Conservation (phyloP, 2,113 vertebrate genomes). For the Chaenocephalus aceratus region DNA sequence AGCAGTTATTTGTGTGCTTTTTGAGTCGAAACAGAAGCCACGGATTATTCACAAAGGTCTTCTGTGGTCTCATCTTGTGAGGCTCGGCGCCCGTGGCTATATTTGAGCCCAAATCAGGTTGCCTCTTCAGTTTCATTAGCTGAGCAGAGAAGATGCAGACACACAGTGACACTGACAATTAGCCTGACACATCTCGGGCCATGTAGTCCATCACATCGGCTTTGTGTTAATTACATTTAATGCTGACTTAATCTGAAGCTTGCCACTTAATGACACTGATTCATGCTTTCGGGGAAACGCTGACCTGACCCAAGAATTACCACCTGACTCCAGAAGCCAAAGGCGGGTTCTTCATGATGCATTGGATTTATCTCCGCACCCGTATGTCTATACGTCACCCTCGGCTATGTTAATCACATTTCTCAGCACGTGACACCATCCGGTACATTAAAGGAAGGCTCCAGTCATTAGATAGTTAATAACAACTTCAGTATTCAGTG, state of each 20-base stretch:
- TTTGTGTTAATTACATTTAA: slow-evolving; percentile 57
- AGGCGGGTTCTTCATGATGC: slow-evolving; percentile 16
- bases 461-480: too few species aligned
- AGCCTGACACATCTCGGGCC: slow-evolving; percentile 33
- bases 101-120: slow-evolving; percentile 43
- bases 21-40: slow-evolving; percentile 25
- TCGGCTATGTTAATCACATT: neutral
- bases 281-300: slow-evolving; percentile 48
- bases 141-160: slow-evolving; percentile 31
- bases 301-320: slow-evolving; percentile 42
- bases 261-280: slow-evolving; percentile 55
- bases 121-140: slow-evolving; percentile 44
- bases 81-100: slow-evolving; percentile 10
- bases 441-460: neutral
- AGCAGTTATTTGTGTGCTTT: slow-evolving; percentile 1
- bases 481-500: too few species aligned
- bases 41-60: slow-evolving; percentile 45
- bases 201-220: slow-evolving; percentile 53
- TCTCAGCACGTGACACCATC: neutral
- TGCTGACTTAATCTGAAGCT: slow-evolving; percentile 52
- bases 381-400: neutral
- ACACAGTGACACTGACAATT: slow-evolving; percentile 59
- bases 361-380: neutral
- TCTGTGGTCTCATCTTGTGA: slow-evolving; percentile 36
- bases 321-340: slow-evolving; percentile 40